phyloP scores from a whole-genome alignment of 1,140 invertebrate species.

The Bombus superbus region DNA sequence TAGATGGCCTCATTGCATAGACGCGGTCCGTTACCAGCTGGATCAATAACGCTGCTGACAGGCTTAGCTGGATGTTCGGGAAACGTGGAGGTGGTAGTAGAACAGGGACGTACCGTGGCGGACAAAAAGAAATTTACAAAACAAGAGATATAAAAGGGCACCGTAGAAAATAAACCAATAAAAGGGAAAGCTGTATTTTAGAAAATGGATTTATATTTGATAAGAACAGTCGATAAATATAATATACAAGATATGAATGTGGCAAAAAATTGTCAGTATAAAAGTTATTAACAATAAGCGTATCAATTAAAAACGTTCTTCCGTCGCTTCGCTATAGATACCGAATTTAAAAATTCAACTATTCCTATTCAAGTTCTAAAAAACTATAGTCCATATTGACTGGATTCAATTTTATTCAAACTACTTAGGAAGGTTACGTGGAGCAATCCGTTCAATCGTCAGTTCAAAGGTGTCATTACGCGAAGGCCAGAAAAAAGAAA shows the following conservation, averaged over 20 bases:
- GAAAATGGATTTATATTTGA: no score
- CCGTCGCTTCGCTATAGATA: neutral
- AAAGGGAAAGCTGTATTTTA: no score
- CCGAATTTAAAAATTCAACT: constrained; percentile 19
- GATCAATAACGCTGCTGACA: constrained; percentile 62
- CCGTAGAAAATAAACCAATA: no score
- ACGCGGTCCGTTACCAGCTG: constrained; percentile 43
- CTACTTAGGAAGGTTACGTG: neutral
- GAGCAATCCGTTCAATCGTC: neutral
- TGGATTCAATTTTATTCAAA: neutral
- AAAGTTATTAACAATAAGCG: no score
- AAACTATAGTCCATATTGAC: neutral
- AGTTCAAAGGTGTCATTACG: no score
- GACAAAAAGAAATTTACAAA: no score
- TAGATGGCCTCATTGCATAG: constrained; percentile 62
- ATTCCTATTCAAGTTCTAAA: no score
- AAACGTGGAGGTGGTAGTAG: constrained; percentile 26
- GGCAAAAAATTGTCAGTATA: no score
- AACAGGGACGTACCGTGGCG: constrained; percentile 24
- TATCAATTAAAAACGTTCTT: no score
- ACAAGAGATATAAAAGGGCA: no score
- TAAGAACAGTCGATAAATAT: no score
- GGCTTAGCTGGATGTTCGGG: constrained; percentile 61
- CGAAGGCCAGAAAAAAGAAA: neutral
- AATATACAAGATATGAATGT: no score